These are phyloP conservation scores for Silurus glanis DNA, from an alignment of 2,113 vertebrate genomes.

Conservation along the genomic window DNA sequence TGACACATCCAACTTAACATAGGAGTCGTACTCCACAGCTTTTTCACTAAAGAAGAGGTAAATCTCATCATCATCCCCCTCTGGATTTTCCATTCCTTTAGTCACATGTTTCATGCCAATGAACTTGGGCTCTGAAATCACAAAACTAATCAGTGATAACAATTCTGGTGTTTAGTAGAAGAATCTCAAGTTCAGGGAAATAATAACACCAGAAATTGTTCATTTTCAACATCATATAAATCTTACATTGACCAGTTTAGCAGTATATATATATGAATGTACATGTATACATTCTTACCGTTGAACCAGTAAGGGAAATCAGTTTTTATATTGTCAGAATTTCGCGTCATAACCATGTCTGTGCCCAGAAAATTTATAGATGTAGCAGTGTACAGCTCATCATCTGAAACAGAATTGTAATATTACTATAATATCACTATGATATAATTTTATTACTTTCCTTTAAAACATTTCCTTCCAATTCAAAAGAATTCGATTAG, in stretches of 20 bases:
- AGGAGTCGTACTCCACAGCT: slow-evolving; percentile 80
- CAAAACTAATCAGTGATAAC: not conserved
- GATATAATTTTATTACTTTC: not conserved
- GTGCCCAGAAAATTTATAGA: slow-evolving; percentile 80
- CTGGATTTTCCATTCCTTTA: slow-evolving; percentile 63
- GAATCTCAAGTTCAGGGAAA: not conserved
- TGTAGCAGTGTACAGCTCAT: slow-evolving; percentile 78
- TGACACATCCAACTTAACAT: slow-evolving; percentile 74
- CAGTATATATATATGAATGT: no score
- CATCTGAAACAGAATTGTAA: slow-evolving; percentile 58
- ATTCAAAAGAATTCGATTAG: not conserved
- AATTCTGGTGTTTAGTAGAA: not conserved
- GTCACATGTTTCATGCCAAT: slow-evolving; percentile 73
- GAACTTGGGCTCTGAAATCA: slow-evolving; percentile 78
- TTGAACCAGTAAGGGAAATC: slow-evolving; percentile 76
- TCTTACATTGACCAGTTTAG: not conserved
- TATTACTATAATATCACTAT: not conserved
- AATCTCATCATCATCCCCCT: slow-evolving; percentile 78
- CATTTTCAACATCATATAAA: not conserved
- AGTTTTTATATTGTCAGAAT: slow-evolving; percentile 66
- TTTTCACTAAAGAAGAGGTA: slow-evolving; percentile 84
- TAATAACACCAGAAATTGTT: not conserved
- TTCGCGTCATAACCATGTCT: slow-evolving; percentile 71
- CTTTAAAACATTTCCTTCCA: not conserved
- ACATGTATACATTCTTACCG: slow-evolving; percentile 57